Conservation (phyloP, 2,888 invertebrate genomes). For the Ormyrus nitidulus region DNA sequence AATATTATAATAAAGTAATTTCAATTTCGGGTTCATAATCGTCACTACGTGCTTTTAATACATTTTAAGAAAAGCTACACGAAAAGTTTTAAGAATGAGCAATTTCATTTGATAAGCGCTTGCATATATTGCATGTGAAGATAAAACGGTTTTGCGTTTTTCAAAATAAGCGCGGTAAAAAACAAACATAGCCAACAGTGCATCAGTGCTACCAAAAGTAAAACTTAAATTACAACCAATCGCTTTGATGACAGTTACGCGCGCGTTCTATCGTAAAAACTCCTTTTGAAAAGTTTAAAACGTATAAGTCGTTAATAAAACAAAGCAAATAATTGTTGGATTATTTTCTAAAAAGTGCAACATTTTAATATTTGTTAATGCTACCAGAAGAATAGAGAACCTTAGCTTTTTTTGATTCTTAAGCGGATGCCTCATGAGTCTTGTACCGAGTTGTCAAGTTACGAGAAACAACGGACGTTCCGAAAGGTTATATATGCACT, state of each 20-base stretch:
- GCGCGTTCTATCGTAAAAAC: slow-evolving; percentile 23
- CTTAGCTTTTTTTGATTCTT: background rate
- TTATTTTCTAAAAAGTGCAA: background rate
- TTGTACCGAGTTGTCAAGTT: slow-evolving; percentile 39
- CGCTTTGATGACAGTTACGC: slow-evolving; percentile 41
- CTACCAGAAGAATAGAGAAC: background rate
- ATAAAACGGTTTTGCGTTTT: background rate
- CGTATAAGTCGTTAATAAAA: background rate
- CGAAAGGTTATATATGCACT: slow-evolving; percentile 49
- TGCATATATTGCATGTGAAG: too few relatives aligned
- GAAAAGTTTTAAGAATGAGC: too few relatives aligned
- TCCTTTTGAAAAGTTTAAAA: slow-evolving; percentile 43
- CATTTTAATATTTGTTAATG: slow-evolving; percentile 1
- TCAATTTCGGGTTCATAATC: too few relatives aligned
- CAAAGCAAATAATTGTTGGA: background rate
- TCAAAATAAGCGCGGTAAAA: slow-evolving; percentile 33
- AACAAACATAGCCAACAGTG: background rate
- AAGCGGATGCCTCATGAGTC: slow-evolving; percentile 44
- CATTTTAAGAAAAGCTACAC: too few relatives aligned
- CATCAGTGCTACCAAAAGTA: slow-evolving; percentile 24
- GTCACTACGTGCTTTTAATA: too few relatives aligned
- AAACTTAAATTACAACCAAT: slow-evolving; percentile 34
- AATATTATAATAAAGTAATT: too few relatives aligned
- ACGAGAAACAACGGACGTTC: slow-evolving; percentile 32
- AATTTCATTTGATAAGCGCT: too few relatives aligned